Evolutionary conservation across 2,113 vertebrate genomes (phyloP).

Genomic region (Bucco capensis): DNA sequence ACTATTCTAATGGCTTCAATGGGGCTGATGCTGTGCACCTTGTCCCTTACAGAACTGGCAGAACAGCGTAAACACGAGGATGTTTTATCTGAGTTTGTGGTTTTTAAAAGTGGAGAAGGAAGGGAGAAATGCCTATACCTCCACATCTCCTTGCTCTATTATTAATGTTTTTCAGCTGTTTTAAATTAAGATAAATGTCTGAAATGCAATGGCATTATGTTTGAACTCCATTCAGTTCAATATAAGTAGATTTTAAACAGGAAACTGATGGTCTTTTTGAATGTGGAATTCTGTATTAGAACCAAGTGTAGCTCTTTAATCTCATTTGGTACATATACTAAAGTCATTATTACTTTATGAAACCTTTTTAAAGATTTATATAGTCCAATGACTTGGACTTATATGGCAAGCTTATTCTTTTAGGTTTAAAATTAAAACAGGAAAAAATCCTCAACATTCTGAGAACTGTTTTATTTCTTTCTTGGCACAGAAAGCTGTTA

Average conservation of each 20-base stretch:
- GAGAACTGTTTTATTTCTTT: slow-evolving; percentile 50
- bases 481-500: slow-evolving; percentile 57
- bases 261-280: slow-evolving; percentile 57
- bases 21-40: background rate
- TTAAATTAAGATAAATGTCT: slow-evolving; percentile 63
- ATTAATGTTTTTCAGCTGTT: slow-evolving; percentile 56
- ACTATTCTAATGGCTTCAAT: background rate
- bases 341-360: slow-evolving; percentile 68
- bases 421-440: slow-evolving; percentile 57
- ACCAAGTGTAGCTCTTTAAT: slow-evolving; percentile 66
- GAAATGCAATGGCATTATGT: slow-evolving; percentile 60
- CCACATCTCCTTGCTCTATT: slow-evolving; percentile 6
- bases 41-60: background rate
- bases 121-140: background rate
- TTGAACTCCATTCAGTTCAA: slow-evolving; percentile 53
- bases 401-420: slow-evolving; percentile 52
- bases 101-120: background rate
- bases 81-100: background rate
- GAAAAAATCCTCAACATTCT: background rate
- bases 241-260: slow-evolving; percentile 54
- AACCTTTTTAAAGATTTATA: slow-evolving; percentile 65
- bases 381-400: slow-evolving; percentile 44
- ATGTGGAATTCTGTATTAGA: slow-evolving; percentile 64
- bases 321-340: slow-evolving; percentile 59
- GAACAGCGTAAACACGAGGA: background rate